Base-by-base conservation (phyloP, 23 tunicate genomes). In the Trididemnum nubilum region DNA sequence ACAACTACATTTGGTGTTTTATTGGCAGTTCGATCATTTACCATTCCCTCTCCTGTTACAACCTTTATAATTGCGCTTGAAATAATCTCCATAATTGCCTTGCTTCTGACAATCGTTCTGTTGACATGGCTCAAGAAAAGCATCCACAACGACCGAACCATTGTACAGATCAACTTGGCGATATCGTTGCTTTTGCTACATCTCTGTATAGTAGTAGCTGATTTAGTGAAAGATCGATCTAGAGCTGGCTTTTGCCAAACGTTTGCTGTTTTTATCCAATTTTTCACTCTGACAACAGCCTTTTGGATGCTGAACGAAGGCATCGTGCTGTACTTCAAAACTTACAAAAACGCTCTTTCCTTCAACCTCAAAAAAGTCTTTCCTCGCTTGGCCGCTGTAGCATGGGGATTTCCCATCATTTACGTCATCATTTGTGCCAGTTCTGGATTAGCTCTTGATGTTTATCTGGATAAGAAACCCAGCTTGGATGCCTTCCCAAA, bases 261-360 rank as follows among this genome's bases (percentile, higher is more conserved):
- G 9, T 74, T 64, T 31, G 80, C 93, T 28, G 79, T 82, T 5
- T 29, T 88, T 31, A 72, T 85, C 24, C 93, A 88, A 23, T 76
- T 38, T 34, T 76, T 88, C 72, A 54, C 80, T 2, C 32, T 88
- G 24, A 50, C 93, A 3, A 73, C 93, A 24, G 86, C 83, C 22
- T 59, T 82, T 71, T 88, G 93, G 93, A 88, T 88, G 93, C 60
- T 88, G 19, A 88, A 88, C 72, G 93, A 88, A 64, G 93, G 93
- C 18, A 22, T 75, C 4, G 87, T 88, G 21, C 36, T 88, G 1
- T 77, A 82, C 49, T 61, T 83, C 77, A 88, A 88, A 67, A 82
- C 93, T n/a, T 69, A 85, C 76, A 73, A 85, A 65, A 60, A 51
- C 28, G 93, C 93, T 26, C 58, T 88, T n/a, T 83, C 85, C 35